Conservation (phyloP, 2,113 vertebrate species). For the Actinemys pallida region DNA sequence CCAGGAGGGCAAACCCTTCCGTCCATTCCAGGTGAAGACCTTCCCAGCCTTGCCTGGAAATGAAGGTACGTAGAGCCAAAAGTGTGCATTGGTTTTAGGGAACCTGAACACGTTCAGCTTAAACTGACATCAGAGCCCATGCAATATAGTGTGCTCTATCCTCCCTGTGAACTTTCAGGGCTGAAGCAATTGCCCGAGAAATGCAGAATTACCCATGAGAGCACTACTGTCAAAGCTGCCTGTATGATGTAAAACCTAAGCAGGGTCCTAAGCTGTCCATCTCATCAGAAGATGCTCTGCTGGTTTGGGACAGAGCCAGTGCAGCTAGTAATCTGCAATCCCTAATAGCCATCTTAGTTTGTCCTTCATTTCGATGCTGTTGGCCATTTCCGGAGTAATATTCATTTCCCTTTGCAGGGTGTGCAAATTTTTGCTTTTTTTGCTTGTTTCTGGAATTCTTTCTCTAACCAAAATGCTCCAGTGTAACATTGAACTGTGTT, state of each 20-base stretch:
- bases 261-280: not conserved
- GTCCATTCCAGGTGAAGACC: slow-evolving; percentile 91
- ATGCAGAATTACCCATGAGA: not conserved
- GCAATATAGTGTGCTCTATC: not conserved
- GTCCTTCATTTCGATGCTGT: not conserved
- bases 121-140: not conserved
- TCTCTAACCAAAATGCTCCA: accelerated
- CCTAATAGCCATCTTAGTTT: not conserved
- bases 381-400: not conserved
- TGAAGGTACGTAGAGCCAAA: slow-evolving; percentile 84
- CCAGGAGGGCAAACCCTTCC: slow-evolving; percentile 88
- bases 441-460: not conserved
- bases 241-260: not conserved
- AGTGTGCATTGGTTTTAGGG: accelerated
- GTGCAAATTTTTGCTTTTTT: not conserved
- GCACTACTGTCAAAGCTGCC: not conserved
- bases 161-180: not conserved
- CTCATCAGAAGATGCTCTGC: no score
- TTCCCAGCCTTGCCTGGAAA: slow-evolving; percentile 88
- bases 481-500: not conserved
- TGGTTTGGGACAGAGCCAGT: not conserved
- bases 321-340: not conserved
- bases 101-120: accelerated
- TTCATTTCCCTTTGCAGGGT: not conserved
- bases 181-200: not conserved